These are phyloP conservation scores for Epirrita christyi DNA, from an alignment of 2,888 invertebrate species.

Conservation along the genomic window DNA sequence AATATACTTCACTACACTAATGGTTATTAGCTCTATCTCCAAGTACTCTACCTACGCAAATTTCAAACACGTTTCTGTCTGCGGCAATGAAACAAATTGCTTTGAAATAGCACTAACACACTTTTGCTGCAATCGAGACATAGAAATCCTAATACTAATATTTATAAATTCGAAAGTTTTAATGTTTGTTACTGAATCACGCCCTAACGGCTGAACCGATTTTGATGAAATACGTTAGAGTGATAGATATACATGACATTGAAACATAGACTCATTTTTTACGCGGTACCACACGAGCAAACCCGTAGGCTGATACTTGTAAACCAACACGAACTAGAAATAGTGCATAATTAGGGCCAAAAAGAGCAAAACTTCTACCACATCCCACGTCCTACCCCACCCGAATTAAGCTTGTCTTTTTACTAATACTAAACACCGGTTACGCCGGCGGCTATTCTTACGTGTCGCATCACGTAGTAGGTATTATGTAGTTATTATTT, in stretches of 20 bases:
- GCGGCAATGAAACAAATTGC: slow-evolving; percentile 9
- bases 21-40: background rate
- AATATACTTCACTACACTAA: background rate
- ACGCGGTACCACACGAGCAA: too few species aligned
- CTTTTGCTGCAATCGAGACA: slow-evolving; percentile 4
- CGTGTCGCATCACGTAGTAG: slow-evolving; percentile 34
- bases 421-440: slow-evolving; percentile 29
- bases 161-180: too few species aligned
- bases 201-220: too few species aligned
- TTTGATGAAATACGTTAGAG: too few species aligned
- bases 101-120: slow-evolving; percentile 11
- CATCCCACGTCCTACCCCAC: slow-evolving; percentile 22
- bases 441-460: slow-evolving; percentile 20
- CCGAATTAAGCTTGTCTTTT: slow-evolving; percentile 20
- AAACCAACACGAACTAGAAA: slow-evolving; percentile 8
- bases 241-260: too few species aligned
- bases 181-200: too few species aligned
- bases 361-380: slow-evolving; percentile 12
- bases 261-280: too few species aligned
- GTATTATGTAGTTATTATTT: slow-evolving; percentile 40
- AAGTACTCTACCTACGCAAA: slow-evolving; percentile 2
- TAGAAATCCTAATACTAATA: background rate
- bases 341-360: slow-evolving; percentile 16
- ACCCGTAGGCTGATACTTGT: background rate
- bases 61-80: slow-evolving; percentile 4